Conservation (phyloP, 2,797 vertebrate genomes). For the Emydoidea blandingii region DNA sequence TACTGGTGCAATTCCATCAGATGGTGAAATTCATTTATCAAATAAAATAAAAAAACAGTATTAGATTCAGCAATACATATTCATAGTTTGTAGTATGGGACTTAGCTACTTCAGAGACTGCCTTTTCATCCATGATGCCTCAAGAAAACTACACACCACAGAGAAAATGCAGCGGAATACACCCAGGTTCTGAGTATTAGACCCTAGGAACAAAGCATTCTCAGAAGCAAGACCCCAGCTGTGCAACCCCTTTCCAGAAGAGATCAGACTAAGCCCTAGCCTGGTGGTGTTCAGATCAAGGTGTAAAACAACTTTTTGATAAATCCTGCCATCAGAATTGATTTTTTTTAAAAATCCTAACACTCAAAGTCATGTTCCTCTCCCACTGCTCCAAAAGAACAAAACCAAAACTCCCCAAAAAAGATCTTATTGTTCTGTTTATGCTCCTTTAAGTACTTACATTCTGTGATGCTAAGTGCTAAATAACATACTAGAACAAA, state of each 20-base stretch:
- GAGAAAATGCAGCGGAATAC: neutral
- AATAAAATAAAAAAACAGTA: rapidly evolving
- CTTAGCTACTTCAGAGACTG: rapidly evolving
- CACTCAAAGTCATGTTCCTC: neutral
- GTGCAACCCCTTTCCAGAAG: constrained; percentile 4
- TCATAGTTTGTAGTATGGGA: rapidly evolving
- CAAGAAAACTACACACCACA: rapidly evolving
- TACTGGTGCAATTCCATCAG: neutral
- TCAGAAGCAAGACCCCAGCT: neutral
- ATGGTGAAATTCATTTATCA: neutral
- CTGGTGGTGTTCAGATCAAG: neutral
- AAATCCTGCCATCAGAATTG: neutral
- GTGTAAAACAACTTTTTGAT: constrained; percentile 16
- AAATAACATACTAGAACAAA: constrained; percentile 10
- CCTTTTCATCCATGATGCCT: neutral
- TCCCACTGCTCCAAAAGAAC: constrained; percentile 49
- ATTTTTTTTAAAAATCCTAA: neutral
- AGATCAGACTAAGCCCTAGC: neutral
- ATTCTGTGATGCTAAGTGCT: constrained; percentile 34
- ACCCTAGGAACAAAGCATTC: constrained; percentile 3
- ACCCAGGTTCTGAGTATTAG: neutral
- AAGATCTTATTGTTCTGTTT: neutral
- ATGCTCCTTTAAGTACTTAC: constrained; percentile 30
- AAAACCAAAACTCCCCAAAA: neutral
- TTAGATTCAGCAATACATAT: neutral